Conservation (phyloP, 2,888 invertebrate species). For the Physocephala rufipes region DNA sequence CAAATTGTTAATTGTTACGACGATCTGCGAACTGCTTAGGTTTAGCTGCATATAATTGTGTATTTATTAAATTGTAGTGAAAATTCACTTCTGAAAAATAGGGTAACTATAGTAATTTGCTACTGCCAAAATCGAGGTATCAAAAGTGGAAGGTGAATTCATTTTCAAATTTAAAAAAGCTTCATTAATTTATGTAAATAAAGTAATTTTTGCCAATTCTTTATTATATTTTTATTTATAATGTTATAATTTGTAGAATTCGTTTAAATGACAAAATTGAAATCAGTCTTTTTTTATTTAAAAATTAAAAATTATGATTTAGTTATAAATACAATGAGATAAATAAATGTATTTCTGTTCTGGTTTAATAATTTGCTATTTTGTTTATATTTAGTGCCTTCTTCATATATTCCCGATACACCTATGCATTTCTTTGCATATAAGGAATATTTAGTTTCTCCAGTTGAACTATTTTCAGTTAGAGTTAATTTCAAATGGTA, state of each 20-base stretch:
- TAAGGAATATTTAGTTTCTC: conserved; percentile 33
- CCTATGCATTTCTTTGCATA: conserved; percentile 45
- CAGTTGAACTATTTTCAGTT: conserved; percentile 33
- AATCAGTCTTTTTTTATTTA: conserved; percentile 65
- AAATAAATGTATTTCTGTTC: conserved; percentile 53
- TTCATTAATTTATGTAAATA: no score
- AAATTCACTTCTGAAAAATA: no score
- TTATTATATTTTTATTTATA: conserved; percentile 43
- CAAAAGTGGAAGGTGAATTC: no score
- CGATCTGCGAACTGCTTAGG: no score
- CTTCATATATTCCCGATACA: no score
- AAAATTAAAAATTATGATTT: conserved; percentile 48
- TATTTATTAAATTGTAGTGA: no score
- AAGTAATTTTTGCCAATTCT: conserved; percentile 40
- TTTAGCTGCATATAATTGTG: no score
- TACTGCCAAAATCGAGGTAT: no score
- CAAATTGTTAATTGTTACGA: no score
- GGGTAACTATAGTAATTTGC: no score
- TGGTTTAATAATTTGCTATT: conserved; percentile 45
- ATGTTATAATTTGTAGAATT: conserved; percentile 39
- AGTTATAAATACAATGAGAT: conserved; percentile 7
- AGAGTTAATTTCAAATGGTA: conserved; percentile 8
- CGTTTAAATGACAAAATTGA: conserved; percentile 59
- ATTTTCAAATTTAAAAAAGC: no score
- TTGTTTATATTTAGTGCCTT: conserved; percentile 37